Conservation (phyloP, 2,888 invertebrate genomes). For the Cerastis rubricosa region DNA sequence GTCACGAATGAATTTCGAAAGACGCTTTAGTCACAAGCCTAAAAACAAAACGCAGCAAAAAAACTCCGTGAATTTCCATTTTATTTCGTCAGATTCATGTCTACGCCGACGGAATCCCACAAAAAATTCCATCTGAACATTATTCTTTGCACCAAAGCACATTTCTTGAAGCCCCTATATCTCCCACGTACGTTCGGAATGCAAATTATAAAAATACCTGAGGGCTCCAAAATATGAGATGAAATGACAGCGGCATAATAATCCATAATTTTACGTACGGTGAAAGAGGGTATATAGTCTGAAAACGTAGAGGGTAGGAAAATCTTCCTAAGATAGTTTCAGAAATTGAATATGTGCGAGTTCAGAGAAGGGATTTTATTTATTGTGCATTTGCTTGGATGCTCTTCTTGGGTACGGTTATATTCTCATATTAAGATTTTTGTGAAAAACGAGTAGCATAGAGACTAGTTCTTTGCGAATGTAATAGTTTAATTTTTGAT, state of each 20-base stretch:
- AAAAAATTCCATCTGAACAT: conserved; percentile 36
- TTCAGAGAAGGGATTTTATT: conserved; percentile 7
- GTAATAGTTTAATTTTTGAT: not conserved
- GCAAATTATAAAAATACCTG: conserved; percentile 63
- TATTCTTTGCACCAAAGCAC: conserved; percentile 47
- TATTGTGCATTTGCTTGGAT: conserved; percentile 49
- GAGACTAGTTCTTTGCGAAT: not conserved
- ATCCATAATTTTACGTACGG: conserved; percentile 40
- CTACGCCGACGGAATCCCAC: conserved; percentile 13
- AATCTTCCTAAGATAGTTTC: conserved; percentile 2
- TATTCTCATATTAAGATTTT: conserved; percentile 24
- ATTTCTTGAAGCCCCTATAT: conserved; percentile 41
- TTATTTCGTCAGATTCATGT: conserved; percentile 10
- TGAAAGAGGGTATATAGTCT: conserved; percentile 7
- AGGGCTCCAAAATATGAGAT: conserved; percentile 43
- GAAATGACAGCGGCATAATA: conserved; percentile 53
- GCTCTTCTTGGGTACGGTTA: conserved; percentile 18
- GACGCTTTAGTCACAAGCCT: not conserved
- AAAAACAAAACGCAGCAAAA: not conserved
- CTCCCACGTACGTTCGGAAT: conserved; percentile 47
- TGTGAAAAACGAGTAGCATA: not conserved
- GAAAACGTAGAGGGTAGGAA: not conserved
- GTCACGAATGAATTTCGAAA: not conserved
- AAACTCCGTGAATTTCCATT: conserved; percentile 1
- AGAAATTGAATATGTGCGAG: conserved; percentile 45